A percentile compares a stretch with the other conserved stretches of the same genome.
Evolutionary conservation across 92 coral and sea anemone genomes (phyloP).

Genomic region (Siderastrea siderea): DNA sequence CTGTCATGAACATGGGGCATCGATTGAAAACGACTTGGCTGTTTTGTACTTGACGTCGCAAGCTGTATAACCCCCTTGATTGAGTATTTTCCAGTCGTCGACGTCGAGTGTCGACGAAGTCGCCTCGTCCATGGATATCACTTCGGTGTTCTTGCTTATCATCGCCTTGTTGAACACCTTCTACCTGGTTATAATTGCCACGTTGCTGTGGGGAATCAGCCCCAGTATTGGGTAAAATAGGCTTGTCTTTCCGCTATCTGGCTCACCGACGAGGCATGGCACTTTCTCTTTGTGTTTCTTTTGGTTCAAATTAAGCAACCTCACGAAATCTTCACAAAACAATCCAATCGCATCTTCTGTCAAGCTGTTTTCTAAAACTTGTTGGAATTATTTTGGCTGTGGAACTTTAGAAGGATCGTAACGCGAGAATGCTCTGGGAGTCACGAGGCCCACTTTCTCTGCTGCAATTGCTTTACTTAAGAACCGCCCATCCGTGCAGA

Average conservation of each 20-base stretch:
- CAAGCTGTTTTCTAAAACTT: conserved; percentile 13
- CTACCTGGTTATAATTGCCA: conserved; percentile 6
- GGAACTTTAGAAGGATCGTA: neutral
- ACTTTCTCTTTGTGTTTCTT: conserved; percentile 4
- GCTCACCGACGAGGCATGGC: neutral
- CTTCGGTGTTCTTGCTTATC: conserved; percentile 36
- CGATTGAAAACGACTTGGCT: no score
- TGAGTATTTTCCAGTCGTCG: no score
- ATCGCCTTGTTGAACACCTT: conserved; percentile 39
- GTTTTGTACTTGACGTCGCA: no score
- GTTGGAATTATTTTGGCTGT: neutral
- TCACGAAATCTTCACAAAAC: conserved; percentile 10
- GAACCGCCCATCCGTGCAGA: no score
- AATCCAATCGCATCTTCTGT: neutral
- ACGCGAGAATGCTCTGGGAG: no score
- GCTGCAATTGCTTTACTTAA: no score
- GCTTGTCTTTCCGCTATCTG: conserved; percentile 13
- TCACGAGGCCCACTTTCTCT: no score
- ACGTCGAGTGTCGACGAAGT: neutral
- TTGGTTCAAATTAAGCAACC: neutral
- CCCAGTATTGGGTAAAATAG: neutral
- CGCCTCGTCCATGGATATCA: conserved; percentile 48
- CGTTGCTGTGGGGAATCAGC: conserved; percentile 42
- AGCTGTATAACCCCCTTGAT: no score
- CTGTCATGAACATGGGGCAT: no score